Evolutionary conservation across 2,797 vertebrate species (phyloP).

Genomic region (Pteronotus mesoamericanus): DNA sequence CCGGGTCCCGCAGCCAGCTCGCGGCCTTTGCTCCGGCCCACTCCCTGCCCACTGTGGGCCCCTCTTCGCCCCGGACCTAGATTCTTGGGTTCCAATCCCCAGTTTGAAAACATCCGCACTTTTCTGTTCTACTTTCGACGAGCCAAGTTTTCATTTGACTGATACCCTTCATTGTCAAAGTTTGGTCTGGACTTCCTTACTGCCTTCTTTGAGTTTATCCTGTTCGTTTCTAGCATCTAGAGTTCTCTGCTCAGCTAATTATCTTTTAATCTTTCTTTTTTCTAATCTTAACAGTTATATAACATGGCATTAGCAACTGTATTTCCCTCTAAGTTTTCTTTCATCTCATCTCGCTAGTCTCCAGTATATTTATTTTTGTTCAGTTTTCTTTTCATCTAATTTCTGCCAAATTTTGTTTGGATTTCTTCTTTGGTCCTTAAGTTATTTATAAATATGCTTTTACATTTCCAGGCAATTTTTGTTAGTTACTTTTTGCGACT

Average conservation of each 20-base stretch:
- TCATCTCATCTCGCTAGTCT: background rate
- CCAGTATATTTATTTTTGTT: background rate
- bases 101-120: background rate
- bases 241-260: background rate
- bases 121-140: background rate
- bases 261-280: background rate
- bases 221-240: background rate
- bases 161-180: background rate
- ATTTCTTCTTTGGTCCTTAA: background rate
- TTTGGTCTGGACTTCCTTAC: background rate
- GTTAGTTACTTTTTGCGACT: background rate
- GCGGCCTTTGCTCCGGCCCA: rapidly evolving
- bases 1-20: background rate
- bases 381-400: background rate
- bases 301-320: background rate
- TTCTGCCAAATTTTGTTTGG: background rate
- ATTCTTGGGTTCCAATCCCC: background rate
- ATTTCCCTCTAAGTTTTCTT: background rate
- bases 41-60: rapidly evolving
- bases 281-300: background rate
- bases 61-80: rapidly evolving
- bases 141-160: background rate
- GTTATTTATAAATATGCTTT: background rate
- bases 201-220: background rate
- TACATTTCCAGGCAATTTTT: background rate